These are phyloP conservation scores for Tyria jacobaeae DNA, from an alignment of 2,888 invertebrate species.

Conservation along the genomic window DNA sequence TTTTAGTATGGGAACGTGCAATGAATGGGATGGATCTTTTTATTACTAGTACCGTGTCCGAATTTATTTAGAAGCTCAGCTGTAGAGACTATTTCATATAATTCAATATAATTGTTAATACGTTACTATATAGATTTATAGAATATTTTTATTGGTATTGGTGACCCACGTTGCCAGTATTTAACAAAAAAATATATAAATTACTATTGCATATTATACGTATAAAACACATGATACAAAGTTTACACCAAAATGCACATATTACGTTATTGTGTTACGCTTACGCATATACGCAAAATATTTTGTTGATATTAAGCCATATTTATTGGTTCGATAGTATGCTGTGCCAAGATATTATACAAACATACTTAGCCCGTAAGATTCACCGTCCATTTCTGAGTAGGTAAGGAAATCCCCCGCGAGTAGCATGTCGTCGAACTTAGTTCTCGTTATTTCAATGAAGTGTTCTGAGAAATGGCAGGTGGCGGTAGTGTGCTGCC, in stretches of 20 bases:
- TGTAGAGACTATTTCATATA: neutral
- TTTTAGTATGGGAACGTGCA: conserved; percentile 13
- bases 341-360: neutral
- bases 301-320: no score
- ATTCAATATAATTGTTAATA: neutral
- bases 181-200: no score
- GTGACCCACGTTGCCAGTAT: no score
- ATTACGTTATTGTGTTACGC: no score
- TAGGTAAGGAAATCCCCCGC: conserved; percentile 78
- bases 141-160: no score
- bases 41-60: neutral
- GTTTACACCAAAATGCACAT: no score
- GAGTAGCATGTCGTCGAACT: conserved; percentile 78
- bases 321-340: no score
- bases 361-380: conserved; percentile 75
- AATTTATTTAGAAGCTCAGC: neutral
- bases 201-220: no score
- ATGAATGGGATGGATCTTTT: conserved; percentile 9
- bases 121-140: neutral
- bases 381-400: conserved; percentile 74
- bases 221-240: no score
- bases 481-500: conserved; percentile 71
- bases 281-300: no score
- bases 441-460: conserved; percentile 59
- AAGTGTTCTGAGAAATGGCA: conserved; percentile 64